phyloP scores from a whole-genome alignment of 1,140 invertebrate species.

The Ceratina australensis region DNA sequence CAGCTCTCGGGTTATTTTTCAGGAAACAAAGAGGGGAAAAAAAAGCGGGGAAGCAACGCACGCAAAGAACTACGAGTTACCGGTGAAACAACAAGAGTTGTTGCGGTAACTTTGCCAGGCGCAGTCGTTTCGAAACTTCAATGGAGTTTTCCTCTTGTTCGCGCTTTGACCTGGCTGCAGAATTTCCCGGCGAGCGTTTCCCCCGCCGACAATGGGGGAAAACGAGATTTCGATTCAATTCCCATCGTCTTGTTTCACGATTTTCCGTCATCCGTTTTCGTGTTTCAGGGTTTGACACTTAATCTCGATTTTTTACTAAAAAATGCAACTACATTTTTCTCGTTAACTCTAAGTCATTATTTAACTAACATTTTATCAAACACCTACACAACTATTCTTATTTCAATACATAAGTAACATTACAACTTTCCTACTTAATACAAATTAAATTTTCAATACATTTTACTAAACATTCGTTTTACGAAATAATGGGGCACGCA shows the following conservation, averaged over 20 bases:
- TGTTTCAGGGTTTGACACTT: constrained; percentile 38
- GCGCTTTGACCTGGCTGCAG: constrained; percentile 14
- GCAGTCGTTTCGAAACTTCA: constrained; percentile 38
- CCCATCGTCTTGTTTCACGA: constrained; percentile 1
- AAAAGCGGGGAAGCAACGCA: not conserved
- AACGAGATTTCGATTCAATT: constrained; percentile 46
- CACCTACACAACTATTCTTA: too few species aligned
- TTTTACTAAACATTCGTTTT: too few species aligned
- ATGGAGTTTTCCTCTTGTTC: constrained; percentile 32
- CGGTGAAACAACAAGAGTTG: constrained; percentile 20
- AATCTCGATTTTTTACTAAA: not conserved
- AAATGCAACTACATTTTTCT: not conserved
- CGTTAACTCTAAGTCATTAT: not conserved
- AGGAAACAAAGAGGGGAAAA: too few species aligned
- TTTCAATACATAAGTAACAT: too few species aligned
- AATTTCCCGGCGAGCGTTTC: constrained; percentile 30
- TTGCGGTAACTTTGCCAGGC: constrained; percentile 12
- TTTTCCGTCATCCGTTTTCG: not conserved
- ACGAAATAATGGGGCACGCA: too few species aligned
- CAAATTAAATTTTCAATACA: too few species aligned
- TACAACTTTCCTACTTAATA: too few species aligned
- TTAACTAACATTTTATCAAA: too few species aligned
- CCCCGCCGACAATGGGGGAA: constrained; percentile 1
- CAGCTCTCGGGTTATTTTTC: not conserved
- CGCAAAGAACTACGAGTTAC: constrained; percentile 8